These are phyloP conservation scores for Verasper variegatus DNA, from an alignment of 2,113 vertebrate genomes.

Conservation along the genomic window DNA sequence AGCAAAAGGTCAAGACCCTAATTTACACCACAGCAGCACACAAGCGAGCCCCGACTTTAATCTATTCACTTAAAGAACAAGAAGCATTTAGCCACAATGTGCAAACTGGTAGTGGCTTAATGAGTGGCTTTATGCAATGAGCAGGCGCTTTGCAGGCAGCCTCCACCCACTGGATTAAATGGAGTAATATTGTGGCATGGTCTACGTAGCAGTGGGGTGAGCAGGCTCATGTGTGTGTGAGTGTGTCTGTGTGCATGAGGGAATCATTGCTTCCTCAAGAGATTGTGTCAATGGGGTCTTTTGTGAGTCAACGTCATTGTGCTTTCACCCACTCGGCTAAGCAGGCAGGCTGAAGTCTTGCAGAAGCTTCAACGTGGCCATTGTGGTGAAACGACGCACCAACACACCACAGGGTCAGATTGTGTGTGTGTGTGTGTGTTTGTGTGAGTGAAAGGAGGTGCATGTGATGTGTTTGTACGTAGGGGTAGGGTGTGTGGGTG, in stretches of 20 bases:
- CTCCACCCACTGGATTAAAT: constrained; percentile 60
- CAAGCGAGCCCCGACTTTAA: not conserved
- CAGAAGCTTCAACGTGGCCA: constrained; percentile 59
- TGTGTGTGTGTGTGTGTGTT: constrained; percentile 1
- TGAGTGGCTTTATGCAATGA: constrained; percentile 36
- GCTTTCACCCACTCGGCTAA: constrained; percentile 60
- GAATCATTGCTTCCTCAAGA: constrained; percentile 64
- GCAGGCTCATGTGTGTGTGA: constrained; percentile 15
- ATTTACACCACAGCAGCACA: not conserved
- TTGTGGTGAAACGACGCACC: constrained; percentile 47
- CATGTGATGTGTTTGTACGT: not conserved
- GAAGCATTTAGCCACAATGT: not conserved
- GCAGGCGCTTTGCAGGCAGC: constrained; percentile 37
- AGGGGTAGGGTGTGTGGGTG: not conserved
- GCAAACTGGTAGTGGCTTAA: constrained; percentile 30
- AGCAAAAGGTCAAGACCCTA: constrained; percentile 12
- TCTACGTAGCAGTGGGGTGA: constrained; percentile 55
- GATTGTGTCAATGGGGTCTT: constrained; percentile 64
- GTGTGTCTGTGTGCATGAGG: constrained; percentile 12
- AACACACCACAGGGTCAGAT: constrained; percentile 38
- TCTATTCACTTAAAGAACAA: constrained; percentile 13
- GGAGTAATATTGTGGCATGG: constrained; percentile 59
- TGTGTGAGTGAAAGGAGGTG: constrained; percentile 1
- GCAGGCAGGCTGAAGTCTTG: constrained; percentile 43
- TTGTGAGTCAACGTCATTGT: constrained; percentile 62